Evolutionary conservation across 1,140 invertebrate genomes (phyloP), one percentile per base, ranked within the genome.

Genomic region (Stegodyphus mimosarum): DNA sequence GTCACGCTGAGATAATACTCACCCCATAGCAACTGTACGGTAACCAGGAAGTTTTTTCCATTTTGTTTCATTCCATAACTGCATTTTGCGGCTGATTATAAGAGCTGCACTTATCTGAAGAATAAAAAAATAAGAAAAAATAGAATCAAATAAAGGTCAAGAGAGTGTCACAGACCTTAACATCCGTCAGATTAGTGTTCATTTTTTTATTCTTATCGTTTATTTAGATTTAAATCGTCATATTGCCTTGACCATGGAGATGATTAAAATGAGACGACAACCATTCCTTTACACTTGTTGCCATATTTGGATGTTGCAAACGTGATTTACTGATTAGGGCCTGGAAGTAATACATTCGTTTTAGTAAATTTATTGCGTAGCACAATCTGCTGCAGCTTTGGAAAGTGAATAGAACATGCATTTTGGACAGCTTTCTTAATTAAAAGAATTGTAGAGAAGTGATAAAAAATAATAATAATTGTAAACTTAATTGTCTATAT

Each of bases 121-220:
- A 15, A 60, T 60, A 60, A 15, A 15, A 60, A 60, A 60, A 60
- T 10, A 60, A 60, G 55, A 5, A 60, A 1, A 9, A 60, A 60
- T 15, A 9, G 55, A 60, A 15, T 60, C 55, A 60, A 60, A 60
- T 60, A 60, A 60, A 60, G 55, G 55, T 60, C 55, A 60, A 60
- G 55, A 60, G 55, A 60, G 55, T 60, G 55, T 60, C 55, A 60
- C 55, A 60, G 55, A 60, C 55, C 55, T 60, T 60, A 60, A 60
- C 55, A 60, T 60, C 55, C 55, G 55, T 15, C 15, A 15, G 9
- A 60, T 9, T 60, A 15, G 55, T 60, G 5, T 60, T 15, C 55
- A 60, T 10, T 10, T 60, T 7, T 60, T 9, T 60, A 10, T 60
- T 60, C 15, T 15, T 60, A 15, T 9, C 15, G 1, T 10, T 60